Evolutionary conservation across 92 coral and sea anemone genomes (phyloP), one percentile per base, ranked within the genome.

Genomic region (Plumapathes pennacea): DNA sequence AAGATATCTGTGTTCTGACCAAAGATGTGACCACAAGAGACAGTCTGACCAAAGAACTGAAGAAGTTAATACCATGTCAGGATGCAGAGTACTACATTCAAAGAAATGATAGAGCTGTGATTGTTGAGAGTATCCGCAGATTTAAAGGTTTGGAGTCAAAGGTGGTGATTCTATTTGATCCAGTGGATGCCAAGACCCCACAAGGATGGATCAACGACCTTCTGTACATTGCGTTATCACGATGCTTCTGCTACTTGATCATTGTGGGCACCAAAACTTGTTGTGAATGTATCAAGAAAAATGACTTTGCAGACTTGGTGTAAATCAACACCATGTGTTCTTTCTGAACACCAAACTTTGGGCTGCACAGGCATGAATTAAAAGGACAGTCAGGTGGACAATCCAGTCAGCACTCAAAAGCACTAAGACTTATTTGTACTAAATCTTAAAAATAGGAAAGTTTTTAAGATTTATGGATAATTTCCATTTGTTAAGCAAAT

Each of bases 61-160:
- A 1, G 1, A 45, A 10, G 1, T 11, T 14, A 5, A 15, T 48
- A 4, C 0, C 5, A 1, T 38, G 20, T 23, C 37, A 71, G 38
- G 38, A 37, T 46, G 78, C 84, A 0, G 78, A 52, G 28, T 7
- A 53, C 3, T 22, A 32, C 0, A 28, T 52, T 36, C 5, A 4
- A 2, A 12, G 27, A 3, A 25, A 5, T 9, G 58, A 38, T 33
- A n/a, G 44, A 52, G 10, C 23, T 15, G 48, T 62, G 13, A 50
- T 34, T 21, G 85, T 78, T 4, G 85, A 69, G 2, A 78, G 85
- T 21, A 38, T 69, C n/a, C 43, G 78, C 11, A 39, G 78, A 3
- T 69, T 78, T 17, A 78, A 78, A 57, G 85, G 85, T 1, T 49
- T 78, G 6, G 85, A 78, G 34, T 54, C 78, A 0, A 78, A 78